phyloP scores from a whole-genome alignment of 1,140 invertebrate genomes.

The Scylla paramamosain region DNA sequence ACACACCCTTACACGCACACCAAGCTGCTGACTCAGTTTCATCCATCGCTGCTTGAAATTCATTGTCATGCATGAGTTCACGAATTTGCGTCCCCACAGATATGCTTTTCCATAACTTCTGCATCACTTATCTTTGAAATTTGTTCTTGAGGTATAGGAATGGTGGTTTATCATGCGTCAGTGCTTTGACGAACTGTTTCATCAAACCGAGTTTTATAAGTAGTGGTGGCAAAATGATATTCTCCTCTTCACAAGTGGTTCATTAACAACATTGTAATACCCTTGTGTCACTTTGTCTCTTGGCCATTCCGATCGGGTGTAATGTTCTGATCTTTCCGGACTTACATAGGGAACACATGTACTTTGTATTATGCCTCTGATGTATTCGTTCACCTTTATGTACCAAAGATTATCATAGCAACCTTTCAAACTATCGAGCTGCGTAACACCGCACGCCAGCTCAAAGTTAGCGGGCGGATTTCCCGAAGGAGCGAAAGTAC shows the following conservation, averaged over 20 bases:
- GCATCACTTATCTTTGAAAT: constrained; percentile 73
- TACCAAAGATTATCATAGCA: no score
- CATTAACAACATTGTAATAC: background rate
- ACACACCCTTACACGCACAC: constrained; percentile 61
- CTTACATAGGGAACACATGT: constrained; percentile 24
- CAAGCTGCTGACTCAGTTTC: constrained; percentile 48
- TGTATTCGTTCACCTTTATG: no score
- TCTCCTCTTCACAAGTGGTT: background rate
- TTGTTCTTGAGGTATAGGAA: constrained; percentile 72
- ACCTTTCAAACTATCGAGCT: no score
- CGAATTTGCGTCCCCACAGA: no score
- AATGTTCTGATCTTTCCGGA: background rate
- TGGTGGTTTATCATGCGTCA: constrained; percentile 79
- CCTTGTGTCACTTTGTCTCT: background rate
- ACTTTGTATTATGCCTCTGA: background rate
- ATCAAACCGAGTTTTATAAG: background rate
- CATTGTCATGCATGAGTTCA: constrained; percentile 52
- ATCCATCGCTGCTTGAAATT: constrained; percentile 53
- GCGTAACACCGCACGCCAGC: no score
- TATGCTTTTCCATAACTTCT: constrained; percentile 65
- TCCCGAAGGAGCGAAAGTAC: no score
- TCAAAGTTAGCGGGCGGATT: no score
- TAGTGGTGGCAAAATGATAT: no score
- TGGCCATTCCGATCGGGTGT: background rate
- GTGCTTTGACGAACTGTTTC: constrained; percentile 57